These are phyloP conservation scores for Lasioglossum baleicum DNA, from an alignment of 1,140 invertebrate genomes.

Conservation along the genomic window DNA sequence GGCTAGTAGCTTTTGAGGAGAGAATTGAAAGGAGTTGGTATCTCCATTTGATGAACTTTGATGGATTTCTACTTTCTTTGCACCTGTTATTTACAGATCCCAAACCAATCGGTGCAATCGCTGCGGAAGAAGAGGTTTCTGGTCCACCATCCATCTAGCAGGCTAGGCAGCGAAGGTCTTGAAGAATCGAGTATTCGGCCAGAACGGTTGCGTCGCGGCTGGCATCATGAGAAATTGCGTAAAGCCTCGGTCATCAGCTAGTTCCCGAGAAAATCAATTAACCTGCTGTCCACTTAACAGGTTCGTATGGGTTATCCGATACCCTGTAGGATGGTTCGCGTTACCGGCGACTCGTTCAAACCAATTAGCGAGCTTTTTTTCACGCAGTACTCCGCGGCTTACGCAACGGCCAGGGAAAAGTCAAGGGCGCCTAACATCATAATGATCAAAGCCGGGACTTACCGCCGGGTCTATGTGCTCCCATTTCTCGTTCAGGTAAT, in stretches of 20 bases:
- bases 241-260: not conserved
- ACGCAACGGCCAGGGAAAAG: slow-evolving; percentile 40
- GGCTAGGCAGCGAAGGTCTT: no score
- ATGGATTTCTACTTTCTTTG: no score
- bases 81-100: no score
- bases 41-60: no score
- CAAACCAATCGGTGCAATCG: no score
- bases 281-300: not conserved
- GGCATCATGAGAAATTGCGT: not conserved
- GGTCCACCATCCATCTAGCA: no score
- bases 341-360: not conserved
- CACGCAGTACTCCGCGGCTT: slow-evolving; percentile 18
- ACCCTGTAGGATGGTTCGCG: not conserved
- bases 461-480: slow-evolving; percentile 72
- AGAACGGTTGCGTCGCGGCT: no score
- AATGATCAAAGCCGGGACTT: slow-evolving; percentile 44
- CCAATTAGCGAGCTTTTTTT: not conserved
- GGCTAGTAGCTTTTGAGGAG: no score
- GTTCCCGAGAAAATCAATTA: not conserved
- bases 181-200: no score
- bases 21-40: no score
- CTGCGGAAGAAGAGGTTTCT: no score
- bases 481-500: slow-evolving; percentile 72
- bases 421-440: slow-evolving; percentile 35
- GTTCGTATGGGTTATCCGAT: not conserved